phyloP scores from a whole-genome alignment of 1,140 invertebrate species.

The Medauroidea extradentata region DNA sequence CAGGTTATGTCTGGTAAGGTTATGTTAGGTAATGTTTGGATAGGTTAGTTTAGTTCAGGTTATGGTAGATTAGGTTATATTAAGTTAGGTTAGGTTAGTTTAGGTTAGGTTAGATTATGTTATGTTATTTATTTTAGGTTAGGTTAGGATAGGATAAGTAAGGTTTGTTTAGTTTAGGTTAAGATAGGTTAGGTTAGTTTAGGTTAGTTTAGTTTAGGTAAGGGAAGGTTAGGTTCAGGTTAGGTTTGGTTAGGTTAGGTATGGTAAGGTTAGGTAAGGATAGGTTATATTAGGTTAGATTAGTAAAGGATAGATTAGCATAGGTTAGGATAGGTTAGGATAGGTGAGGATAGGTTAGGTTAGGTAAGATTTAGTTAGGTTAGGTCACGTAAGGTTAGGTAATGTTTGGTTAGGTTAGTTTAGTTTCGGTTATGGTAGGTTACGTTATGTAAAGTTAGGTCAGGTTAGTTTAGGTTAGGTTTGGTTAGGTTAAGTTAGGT shows the following conservation, averaged over 20 bases:
- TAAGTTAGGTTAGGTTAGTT: constrained; percentile 15
- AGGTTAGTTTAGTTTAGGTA: constrained; percentile 17
- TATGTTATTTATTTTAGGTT: constrained; percentile 6
- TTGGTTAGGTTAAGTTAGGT: constrained; percentile 33
- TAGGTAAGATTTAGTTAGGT: constrained; percentile 25
- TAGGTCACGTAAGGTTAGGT: constrained; percentile 34
- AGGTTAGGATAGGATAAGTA: constrained; percentile 12
- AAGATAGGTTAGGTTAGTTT: constrained; percentile 13
- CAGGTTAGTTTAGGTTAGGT: constrained; percentile 27
- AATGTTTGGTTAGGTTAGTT: constrained; percentile 34
- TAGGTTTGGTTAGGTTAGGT: constrained; percentile 22
- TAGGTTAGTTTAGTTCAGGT: constrained; percentile 17
- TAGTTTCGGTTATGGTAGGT: constrained; percentile 33
- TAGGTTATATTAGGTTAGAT: constrained; percentile 18
- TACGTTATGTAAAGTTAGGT: constrained; percentile 34
- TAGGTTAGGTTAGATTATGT: constrained; percentile 6
- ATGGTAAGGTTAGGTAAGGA: constrained; percentile 18
- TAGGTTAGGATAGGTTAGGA: constrained; percentile 25
- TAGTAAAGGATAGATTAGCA: constrained; percentile 18
- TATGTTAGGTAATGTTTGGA: constrained; percentile 14
- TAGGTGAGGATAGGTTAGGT: constrained; percentile 25
- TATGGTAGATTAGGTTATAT: constrained; percentile 5
- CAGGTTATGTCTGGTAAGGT: constrained; percentile 22
- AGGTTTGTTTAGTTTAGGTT: constrained; percentile 14
- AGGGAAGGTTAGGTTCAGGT: constrained; percentile 16